Evolutionary conservation across 2,888 invertebrate genomes (phyloP).

Genomic region (Terebella lapidaria): DNA sequence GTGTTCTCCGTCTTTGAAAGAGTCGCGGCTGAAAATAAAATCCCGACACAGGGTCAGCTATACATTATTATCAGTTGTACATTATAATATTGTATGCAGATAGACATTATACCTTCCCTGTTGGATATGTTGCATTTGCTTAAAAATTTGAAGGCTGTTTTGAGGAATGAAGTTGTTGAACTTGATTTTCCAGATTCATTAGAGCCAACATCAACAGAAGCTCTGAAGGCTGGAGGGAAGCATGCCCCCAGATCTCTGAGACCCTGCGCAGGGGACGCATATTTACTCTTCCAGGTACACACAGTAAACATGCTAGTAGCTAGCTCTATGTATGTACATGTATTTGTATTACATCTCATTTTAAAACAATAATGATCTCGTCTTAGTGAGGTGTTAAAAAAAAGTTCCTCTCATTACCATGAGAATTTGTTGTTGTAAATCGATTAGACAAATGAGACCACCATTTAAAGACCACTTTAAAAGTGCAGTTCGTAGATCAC

Average conservation of each 20-base stretch:
- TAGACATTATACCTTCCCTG: neutral
- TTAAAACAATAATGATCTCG: too few relatives aligned
- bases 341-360: neutral
- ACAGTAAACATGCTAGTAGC: too few relatives aligned
- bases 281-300: constrained; percentile 79
- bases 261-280: constrained; percentile 87
- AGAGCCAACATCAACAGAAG: constrained; percentile 12
- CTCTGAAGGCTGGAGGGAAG: constrained; percentile 68
- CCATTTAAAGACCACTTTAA: too few relatives aligned
- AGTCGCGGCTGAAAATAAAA: constrained; percentile 51
- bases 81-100: neutral
- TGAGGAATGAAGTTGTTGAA: neutral
- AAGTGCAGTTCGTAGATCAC: too few relatives aligned
- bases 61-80: neutral
- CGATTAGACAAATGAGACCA: too few relatives aligned
- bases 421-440: too few relatives aligned
- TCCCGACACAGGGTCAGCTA: constrained; percentile 36
- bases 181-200: neutral
- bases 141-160: neutral
- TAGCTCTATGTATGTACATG: neutral
- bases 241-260: constrained; percentile 76
- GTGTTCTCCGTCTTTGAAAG: constrained; percentile 69
- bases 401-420: too few relatives aligned
- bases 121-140: neutral
- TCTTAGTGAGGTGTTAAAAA: too few relatives aligned